phyloP scores from a whole-genome alignment of 1,140 invertebrate genomes.

The Diachasma alloeum region DNA sequence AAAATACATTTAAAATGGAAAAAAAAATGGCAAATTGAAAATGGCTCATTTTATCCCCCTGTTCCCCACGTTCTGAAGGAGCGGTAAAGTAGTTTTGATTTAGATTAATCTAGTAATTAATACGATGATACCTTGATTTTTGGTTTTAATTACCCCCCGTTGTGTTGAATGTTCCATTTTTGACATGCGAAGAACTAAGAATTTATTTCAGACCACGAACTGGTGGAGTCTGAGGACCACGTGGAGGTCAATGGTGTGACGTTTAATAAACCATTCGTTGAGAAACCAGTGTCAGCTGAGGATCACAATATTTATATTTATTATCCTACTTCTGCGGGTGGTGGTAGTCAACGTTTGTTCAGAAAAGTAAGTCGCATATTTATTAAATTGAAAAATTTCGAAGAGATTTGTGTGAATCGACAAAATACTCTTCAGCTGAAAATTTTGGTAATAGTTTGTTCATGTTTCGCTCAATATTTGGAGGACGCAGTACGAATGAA shows the following conservation, averaged over 20 bases:
- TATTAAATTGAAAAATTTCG: too few relatives aligned
- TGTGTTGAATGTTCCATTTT: constrained; percentile 44
- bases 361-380: constrained; percentile 89
- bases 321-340: constrained; percentile 98
- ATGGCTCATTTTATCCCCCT: too few relatives aligned
- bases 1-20: too few relatives aligned
- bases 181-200: constrained; percentile 39
- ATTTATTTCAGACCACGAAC: constrained; percentile 79
- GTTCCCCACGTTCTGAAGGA: too few relatives aligned
- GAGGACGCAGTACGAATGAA: too few relatives aligned
- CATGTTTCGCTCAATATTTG: too few relatives aligned
- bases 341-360: constrained; percentile 95
- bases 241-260: constrained; percentile 97
- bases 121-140: not conserved
- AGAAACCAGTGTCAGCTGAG: constrained; percentile 98
- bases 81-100: not conserved
- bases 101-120: not conserved
- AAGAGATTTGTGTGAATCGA: too few relatives aligned
- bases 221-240: constrained; percentile 97
- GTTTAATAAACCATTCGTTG: constrained; percentile 99
- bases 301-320: constrained; percentile 99
- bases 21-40: too few relatives aligned
- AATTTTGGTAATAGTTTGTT: too few relatives aligned
- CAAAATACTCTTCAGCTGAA: too few relatives aligned
- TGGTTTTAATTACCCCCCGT: not conserved